These are phyloP conservation scores for Melanotaenia trifasciata DNA, from an alignment of 2,797 vertebrate genomes.

Conservation along the genomic window DNA sequence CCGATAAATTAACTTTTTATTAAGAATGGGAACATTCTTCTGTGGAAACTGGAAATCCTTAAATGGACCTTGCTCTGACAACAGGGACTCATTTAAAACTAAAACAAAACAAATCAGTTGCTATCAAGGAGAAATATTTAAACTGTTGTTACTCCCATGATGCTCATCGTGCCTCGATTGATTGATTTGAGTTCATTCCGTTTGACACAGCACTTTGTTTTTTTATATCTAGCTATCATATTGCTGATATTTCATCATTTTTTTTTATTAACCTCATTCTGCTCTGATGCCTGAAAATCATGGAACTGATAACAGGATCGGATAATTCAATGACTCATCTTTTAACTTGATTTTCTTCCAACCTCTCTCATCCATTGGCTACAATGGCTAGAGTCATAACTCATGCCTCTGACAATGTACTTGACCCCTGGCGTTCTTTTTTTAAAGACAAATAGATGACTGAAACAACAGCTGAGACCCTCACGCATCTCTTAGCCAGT, in stretches of 20 bases:
- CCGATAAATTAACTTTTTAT: neutral
- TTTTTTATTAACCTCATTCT: too few species aligned
- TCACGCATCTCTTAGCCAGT: neutral
- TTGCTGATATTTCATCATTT: too few species aligned
- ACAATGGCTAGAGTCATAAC: neutral
- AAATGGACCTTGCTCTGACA: neutral
- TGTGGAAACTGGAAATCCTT: neutral
- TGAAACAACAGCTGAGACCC: constrained; percentile 34
- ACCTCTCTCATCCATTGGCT: neutral
- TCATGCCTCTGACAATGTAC: neutral
- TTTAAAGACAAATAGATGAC: neutral
- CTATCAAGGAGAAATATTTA: neutral
- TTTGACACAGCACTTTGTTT: too few species aligned
- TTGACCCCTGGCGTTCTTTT: constrained; percentile 16
- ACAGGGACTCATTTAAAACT: neutral
- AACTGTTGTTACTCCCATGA: neutral
- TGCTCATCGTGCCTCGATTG: too few species aligned
- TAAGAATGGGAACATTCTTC: too few species aligned
- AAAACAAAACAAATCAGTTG: neutral
- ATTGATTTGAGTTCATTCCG: too few species aligned
- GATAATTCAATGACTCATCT: too few species aligned
- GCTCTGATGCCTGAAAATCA: too few species aligned
- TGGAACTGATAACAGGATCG: neutral
- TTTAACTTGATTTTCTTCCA: neutral
- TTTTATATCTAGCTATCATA: too few species aligned